A percentile compares a stretch with the other conserved stretches of the same genome.
phyloP scores from a whole-genome alignment of 2,888 invertebrate genomes.

The Orthosia cruda region DNA sequence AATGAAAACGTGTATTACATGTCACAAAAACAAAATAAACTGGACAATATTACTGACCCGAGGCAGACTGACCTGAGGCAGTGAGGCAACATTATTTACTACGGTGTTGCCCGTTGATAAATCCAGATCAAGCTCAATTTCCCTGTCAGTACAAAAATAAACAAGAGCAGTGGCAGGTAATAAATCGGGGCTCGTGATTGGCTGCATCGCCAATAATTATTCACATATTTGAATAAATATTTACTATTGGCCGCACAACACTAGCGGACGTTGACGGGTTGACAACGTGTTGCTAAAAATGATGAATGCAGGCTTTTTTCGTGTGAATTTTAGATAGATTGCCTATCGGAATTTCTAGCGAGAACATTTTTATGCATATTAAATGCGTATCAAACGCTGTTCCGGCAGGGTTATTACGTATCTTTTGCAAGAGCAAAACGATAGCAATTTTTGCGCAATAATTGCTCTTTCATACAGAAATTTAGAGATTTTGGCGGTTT shows the following conservation, averaged over 20 bases:
- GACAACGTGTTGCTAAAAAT: constrained; percentile 67
- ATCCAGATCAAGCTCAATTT: constrained; percentile 70
- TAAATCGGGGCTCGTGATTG: constrained; percentile 73
- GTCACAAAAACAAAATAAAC: constrained; percentile 11
- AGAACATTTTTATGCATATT: constrained; percentile 49
- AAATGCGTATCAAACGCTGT: constrained; percentile 38
- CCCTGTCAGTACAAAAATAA: constrained; percentile 74
- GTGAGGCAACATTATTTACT: constrained; percentile 58
- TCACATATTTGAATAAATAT: constrained; percentile 77
- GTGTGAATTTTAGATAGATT: constrained; percentile 60
- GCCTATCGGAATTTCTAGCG: constrained; percentile 39
- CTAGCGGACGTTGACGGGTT: constrained; percentile 62
- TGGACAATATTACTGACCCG: constrained; percentile 13
- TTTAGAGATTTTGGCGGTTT: too few relatives aligned
- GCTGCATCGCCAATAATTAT: constrained; percentile 75
- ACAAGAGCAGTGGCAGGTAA: constrained; percentile 69
- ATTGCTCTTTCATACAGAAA: too few relatives aligned
- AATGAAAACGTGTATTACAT: too few relatives aligned
- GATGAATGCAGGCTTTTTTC: constrained; percentile 62
- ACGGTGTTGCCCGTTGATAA: constrained; percentile 58
- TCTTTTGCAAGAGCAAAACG: too few relatives aligned
- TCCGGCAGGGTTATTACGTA: too few relatives aligned
- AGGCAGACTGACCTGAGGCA: too few relatives aligned
- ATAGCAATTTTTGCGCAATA: too few relatives aligned
- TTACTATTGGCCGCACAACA: constrained; percentile 69